Evolutionary conservation across 2,888 invertebrate species (phyloP), one percentile per base, ranked within the genome.

Genomic region (Bugulina stolonifera): DNA sequence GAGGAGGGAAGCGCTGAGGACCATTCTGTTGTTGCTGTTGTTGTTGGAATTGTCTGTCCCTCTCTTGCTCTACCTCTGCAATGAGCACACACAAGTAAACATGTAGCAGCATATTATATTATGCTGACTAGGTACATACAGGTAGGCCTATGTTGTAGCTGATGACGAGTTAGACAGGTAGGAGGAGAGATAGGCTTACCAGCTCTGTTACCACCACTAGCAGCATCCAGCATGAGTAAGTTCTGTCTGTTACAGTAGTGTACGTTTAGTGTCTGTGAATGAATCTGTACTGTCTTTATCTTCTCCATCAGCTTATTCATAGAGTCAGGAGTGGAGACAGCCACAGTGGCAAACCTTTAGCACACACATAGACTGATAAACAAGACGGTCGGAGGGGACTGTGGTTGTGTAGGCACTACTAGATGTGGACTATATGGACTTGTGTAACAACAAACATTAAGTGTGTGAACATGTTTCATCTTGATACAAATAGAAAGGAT

Each of bases 161-260:
- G n/a, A n/a, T n/a, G n/a, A n/a, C n/a, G n/a, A n/a, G n/a, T n/a
- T n/a, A 52, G 52, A 22, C 52, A 52, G 22, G 10, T 52, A 10
- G 10, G n/a, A 57, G 25, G 25, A 5, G 25, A 25, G 18, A 25
- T 23, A 5, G 5, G 32, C 3, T 22, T 72, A 57, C 72, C 58
- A n/a, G 57, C 35, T 54, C 69, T 73, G 55, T 64, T 55, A 22
- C 71, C 72, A 5, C 52, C 71, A 57, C 71, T 58, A 58, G 54
- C 27, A 71, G 81, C 80, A 74, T 86, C 86, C 78, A 87, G 86
- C 83, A 89, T 89, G 80, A 86, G 88, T 57, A 90, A 84, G 78
- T 91, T 91, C 86, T 94, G 93, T 87, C 96, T 96, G 75, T 93
- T 96, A 74, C 96, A 96, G 83, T 92, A 91, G 58, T 97, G 94